Evolutionary conservation across 2,888 invertebrate species (phyloP).

Genomic region (Bombylius major): DNA sequence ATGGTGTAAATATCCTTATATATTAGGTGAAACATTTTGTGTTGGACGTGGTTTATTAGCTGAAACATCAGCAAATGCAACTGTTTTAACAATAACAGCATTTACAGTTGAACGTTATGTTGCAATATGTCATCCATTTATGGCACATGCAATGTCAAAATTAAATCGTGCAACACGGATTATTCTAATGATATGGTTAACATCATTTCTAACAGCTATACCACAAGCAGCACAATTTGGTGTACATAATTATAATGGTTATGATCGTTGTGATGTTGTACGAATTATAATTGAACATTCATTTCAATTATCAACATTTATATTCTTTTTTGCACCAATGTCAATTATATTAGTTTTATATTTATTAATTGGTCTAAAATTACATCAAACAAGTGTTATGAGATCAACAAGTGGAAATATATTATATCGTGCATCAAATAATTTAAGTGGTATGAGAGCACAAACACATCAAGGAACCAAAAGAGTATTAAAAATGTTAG

Average conservation of each 20-base stretch:
- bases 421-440: conserved; percentile 16
- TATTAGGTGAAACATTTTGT: conserved; percentile 69
- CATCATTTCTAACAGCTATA: conserved; percentile 59
- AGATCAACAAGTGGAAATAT: conserved; percentile 27
- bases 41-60: conserved; percentile 63
- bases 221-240: conserved; percentile 75
- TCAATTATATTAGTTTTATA: conserved; percentile 74
- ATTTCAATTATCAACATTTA: conserved; percentile 49
- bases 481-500: conserved; percentile 62
- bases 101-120: conserved; percentile 68
- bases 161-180: conserved; percentile 68
- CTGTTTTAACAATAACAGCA: conserved; percentile 64
- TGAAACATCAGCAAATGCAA: conserved; percentile 69
- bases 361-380: conserved; percentile 56
- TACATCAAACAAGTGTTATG: conserved; percentile 43
- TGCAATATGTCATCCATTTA: conserved; percentile 50
- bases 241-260: conserved; percentile 33
- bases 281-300: conserved; percentile 39
- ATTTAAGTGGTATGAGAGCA: conserved; percentile 27
- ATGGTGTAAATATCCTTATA: conserved; percentile 64
- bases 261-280: conserved; percentile 29
- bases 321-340: conserved; percentile 84
- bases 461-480: conserved; percentile 47
- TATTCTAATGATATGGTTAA: conserved; percentile 62
- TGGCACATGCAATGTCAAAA: conserved; percentile 69